These are phyloP conservation scores for Empis stercorea DNA, from an alignment of 2,888 invertebrate species.

Conservation along the genomic window DNA sequence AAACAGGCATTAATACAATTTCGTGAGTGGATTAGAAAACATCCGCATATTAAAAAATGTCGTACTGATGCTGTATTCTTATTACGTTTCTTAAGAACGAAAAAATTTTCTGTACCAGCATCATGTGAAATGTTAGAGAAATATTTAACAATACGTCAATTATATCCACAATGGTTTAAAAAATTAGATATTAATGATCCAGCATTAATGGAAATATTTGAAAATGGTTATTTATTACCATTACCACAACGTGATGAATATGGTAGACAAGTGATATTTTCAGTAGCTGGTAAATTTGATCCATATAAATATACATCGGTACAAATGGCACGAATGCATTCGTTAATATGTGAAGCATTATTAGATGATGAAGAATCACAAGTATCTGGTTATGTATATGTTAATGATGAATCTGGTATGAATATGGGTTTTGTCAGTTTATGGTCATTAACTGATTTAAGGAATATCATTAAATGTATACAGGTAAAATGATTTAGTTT, in stretches of 20 bases:
- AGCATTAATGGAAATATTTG: slow-evolving; percentile 64
- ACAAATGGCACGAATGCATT: slow-evolving; percentile 75
- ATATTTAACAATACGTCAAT: slow-evolving; percentile 70
- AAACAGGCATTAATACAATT: slow-evolving; percentile 64
- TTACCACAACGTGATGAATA: slow-evolving; percentile 57
- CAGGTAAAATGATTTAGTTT: slow-evolving; percentile 47
- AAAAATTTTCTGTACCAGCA: slow-evolving; percentile 75
- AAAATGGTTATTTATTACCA: slow-evolving; percentile 66
- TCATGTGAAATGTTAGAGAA: slow-evolving; percentile 79
- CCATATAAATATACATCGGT: slow-evolving; percentile 63
- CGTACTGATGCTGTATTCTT: slow-evolving; percentile 73
- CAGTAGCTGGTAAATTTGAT: slow-evolving; percentile 68
- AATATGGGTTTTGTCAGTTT: slow-evolving; percentile 72
- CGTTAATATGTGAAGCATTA: slow-evolving; percentile 69
- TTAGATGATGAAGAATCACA: slow-evolving; percentile 77
- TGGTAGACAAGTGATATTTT: slow-evolving; percentile 66
- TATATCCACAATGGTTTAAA: slow-evolving; percentile 77
- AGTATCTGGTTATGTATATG: slow-evolving; percentile 70
- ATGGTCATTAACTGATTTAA: slow-evolving; percentile 68
- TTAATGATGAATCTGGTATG: slow-evolving; percentile 71
- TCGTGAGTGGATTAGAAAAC: slow-evolving; percentile 71
- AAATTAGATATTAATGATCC: slow-evolving; percentile 68
- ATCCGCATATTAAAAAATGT: slow-evolving; percentile 68
- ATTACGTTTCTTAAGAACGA: slow-evolving; percentile 70
- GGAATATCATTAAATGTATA: slow-evolving; percentile 63